Base-by-base conservation (phyloP, 1,140 invertebrate genomes). In the Antheraea pernyi region DNA sequence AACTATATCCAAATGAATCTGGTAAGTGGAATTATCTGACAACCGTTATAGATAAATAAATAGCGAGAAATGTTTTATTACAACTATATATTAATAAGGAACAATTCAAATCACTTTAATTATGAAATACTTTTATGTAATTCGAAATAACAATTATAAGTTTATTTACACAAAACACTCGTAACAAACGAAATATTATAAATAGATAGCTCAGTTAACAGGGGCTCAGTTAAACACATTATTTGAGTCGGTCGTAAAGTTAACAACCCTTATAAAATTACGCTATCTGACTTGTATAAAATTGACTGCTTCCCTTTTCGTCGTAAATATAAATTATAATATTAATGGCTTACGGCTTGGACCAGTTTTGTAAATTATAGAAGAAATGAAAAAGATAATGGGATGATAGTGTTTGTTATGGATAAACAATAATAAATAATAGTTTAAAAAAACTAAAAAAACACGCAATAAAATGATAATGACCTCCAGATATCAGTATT, bases 211-310 rank as follows among this genome's bases (percentile, higher is more conserved):
- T 63, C 11, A 36, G 7, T 37, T 37, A 63, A 36, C 22, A 19
- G 59, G 36, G 22, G 16, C 11, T 63, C 18, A 63, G 16, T 37
- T 30, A 63, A 63, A 63, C 61, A 37, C 30, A 63, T 63, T 79
- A 82, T 83, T 82, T 81, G 77, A 82, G n/a, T 64, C 60, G 69
- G 70, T 72, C 77, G 79, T 84, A 81, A 86, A 86, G 76, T 81
- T 84, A 78, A 77, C 82, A 74, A 73, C 76, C 71, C 73, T 63
- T 76, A 82, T 86, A 83, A 86, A 86, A 85, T 77, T 73, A 69
- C 69, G 80, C 75, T 82, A 83, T 82, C 80, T 76, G 70, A 77
- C 76, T 75, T 72, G 73, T 73, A 77, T 81, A 78, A 84, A 82
- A 82, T 81, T 81, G 62, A 80, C 69, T 83, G 74, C 72, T 71